Base-by-base conservation (phyloP, 1,140 invertebrate species). In the Bombus huntii region DNA sequence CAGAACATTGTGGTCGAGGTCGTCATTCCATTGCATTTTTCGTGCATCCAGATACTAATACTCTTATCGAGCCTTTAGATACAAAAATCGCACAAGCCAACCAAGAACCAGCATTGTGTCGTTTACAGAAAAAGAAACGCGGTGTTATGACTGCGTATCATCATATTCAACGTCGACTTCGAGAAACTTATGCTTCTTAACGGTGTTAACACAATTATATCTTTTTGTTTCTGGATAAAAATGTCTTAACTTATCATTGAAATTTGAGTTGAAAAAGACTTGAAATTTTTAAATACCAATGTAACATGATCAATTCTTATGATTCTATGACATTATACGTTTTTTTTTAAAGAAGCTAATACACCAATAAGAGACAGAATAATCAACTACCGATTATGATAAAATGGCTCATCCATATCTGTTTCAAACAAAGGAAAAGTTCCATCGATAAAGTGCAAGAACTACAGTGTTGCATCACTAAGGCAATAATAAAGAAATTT, bases 1-100 rank as follows among this genome's bases (percentile, higher is more conserved):
- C 97, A 0, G 95, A 97, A 82, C 96, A 96, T 57, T 96, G 96
- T 72, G 95, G 96, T 0, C 95, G 96, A 66, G 96, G 96, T 8
- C 96, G 97, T 37, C 97, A 97, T 92, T 97, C 97, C 57, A 96
- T 98, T 62, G 97, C 96, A 3, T 97, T 97, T 95, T 98, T 98
- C 94, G 96, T 97, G 85, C 97, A 97, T 93, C 97, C 97, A 3
- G 97, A 97, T 93, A 94, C 96, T 85, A 94, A 96, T 70, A 95
- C 95, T 3, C 87, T 94, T 10, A 93, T 97, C 66, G 95, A 96
- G 72, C 96, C 96, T 65, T 92, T 97, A 88, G 96, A 95, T 91
- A 89, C 95, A 91, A 88, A 95, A 91, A 90, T 95, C 77, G 93
- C 94, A 9, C 93, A 93, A 68, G 91, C 95, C 66, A 87, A 87